A percentile compares a stretch with the other conserved stretches of the same genome.
Evolutionary conservation across 2,113 vertebrate species (phyloP).

Genomic region (Uropsilus gracilis): DNA sequence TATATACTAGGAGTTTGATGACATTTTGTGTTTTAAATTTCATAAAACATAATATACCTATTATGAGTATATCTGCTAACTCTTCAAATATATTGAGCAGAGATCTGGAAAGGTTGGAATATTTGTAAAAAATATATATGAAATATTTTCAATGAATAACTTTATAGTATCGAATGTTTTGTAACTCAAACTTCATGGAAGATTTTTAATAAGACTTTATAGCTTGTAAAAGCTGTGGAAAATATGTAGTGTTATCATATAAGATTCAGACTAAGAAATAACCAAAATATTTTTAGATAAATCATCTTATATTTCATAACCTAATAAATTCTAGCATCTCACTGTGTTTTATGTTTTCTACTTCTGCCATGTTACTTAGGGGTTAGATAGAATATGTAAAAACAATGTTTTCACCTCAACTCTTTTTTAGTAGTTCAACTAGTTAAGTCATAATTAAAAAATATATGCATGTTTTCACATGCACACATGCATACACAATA

Average conservation of each 20-base stretch:
- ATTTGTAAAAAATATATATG: not conserved
- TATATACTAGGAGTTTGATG: not conserved
- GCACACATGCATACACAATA: not conserved
- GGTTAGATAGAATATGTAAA: too few relatives aligned
- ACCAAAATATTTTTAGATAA: not conserved
- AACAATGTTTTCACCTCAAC: not conserved
- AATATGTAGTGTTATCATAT: not conserved
- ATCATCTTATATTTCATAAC: not conserved
- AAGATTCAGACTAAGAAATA: not conserved
- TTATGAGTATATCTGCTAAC: not conserved
- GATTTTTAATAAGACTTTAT: not conserved
- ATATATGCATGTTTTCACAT: not conserved
- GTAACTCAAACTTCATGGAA: not conserved
- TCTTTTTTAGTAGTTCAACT: not conserved
- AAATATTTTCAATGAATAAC: not conserved
- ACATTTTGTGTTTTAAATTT: conserved; percentile 11
- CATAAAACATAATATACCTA: not conserved
- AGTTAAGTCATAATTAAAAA: not conserved
- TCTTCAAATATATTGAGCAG: not conserved
- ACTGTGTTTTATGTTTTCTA: not conserved
- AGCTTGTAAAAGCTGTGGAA: not conserved
- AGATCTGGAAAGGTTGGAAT: not conserved
- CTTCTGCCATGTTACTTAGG: not conserved
- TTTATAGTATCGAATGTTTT: not conserved
- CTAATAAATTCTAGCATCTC: not conserved